A percentile compares a stretch with the other conserved stretches of the same genome.
phyloP scores from a whole-genome alignment of 1,140 invertebrate species.

The Pseudomyrmex pallidus region DNA sequence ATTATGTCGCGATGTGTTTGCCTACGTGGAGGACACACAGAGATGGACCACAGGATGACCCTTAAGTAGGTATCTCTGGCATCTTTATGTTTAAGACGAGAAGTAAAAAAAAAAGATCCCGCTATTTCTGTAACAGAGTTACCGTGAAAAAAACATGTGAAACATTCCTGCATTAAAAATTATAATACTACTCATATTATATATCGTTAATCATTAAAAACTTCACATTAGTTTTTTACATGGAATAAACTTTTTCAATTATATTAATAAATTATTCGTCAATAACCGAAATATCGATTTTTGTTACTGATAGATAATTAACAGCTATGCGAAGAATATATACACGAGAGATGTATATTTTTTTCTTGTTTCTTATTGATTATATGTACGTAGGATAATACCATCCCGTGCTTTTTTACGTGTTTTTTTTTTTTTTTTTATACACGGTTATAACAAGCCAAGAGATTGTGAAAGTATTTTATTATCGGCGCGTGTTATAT shows the following conservation, averaged over 20 bases:
- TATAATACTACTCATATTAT: not conserved
- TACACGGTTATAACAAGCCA: not conserved
- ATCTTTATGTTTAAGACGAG: not conserved
- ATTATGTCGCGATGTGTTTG: conserved; percentile 50
- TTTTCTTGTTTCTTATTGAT: not conserved
- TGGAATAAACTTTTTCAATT: no score
- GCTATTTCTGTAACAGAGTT: not conserved
- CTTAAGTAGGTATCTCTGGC: conserved; percentile 27
- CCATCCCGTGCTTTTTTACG: not conserved
- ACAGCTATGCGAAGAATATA: not conserved
- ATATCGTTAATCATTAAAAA: not conserved
- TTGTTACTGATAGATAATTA: not conserved
- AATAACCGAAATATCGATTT: not conserved
- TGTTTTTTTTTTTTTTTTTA: conserved; percentile 7
- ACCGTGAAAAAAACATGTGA: not conserved
- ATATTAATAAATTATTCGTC: not conserved
- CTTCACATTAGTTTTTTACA: no score
- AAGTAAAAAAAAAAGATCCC: conserved; percentile 17
- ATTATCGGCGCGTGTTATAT: conserved; percentile 6
- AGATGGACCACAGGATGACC: conserved; percentile 25
- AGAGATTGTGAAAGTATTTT: not conserved
- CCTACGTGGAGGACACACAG: conserved; percentile 33
- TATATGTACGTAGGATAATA: not conserved
- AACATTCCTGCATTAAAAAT: conserved; percentile 2
- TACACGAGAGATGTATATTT: no score